A percentile compares a stretch with the other conserved stretches of the same genome.
Conservation (phyloP, 2,113 vertebrate genomes). For the Malurus cyaneus region DNA sequence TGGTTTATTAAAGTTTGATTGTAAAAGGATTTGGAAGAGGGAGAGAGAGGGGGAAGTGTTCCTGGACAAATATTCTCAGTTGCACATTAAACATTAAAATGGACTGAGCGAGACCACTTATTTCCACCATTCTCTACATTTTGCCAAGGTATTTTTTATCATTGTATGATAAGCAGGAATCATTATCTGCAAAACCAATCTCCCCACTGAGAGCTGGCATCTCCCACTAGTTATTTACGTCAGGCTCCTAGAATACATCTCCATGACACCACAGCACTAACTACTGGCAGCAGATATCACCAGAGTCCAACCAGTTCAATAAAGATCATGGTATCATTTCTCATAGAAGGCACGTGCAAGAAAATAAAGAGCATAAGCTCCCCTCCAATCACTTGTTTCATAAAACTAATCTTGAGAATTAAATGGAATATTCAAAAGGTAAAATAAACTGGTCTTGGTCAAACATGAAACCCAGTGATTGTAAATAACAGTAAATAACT, state of each 20-base stretch:
- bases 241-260: background rate
- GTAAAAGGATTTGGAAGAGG: background rate
- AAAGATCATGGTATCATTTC: background rate
- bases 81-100: background rate
- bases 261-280: background rate
- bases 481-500: background rate
- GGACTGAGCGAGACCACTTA: background rate
- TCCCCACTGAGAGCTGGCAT: background rate
- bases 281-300: background rate
- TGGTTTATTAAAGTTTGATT: background rate
- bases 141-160: background rate
- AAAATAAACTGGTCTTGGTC: background rate
- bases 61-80: background rate
- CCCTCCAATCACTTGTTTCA: background rate
- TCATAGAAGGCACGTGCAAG: background rate
- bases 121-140: background rate
- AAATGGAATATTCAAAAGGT: background rate
- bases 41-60: background rate
- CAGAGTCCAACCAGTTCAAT: background rate
- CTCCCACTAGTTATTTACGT: background rate
- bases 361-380: background rate
- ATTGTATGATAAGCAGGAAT: background rate
- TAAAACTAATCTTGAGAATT: background rate
- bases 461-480: background rate
- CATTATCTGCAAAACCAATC: background rate